A percentile compares a stretch with the other conserved stretches of the same genome.
Conservation (phyloP, 2,797 vertebrate genomes). For the Hipposideros larvatus region DNA sequence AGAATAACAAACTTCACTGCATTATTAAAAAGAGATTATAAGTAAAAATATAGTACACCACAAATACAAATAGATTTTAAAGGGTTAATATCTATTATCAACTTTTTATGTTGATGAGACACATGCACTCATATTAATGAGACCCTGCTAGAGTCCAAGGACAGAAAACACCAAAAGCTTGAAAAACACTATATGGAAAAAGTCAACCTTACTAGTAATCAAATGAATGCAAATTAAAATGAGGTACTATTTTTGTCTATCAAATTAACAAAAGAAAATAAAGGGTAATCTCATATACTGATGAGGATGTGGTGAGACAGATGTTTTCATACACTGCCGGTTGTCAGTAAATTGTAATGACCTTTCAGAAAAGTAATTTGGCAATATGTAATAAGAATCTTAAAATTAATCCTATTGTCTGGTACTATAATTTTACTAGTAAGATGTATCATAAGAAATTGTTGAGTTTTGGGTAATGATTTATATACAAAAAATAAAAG, state of each 20-base stretch:
- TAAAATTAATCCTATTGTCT: not conserved
- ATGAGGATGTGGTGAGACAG: conserved; percentile 75
- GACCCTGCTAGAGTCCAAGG: not conserved
- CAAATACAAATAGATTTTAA: not conserved
- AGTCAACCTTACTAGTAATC: conserved; percentile 62
- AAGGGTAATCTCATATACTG: conserved; percentile 42
- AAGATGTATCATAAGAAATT: not conserved
- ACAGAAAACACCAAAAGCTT: conserved; percentile 52
- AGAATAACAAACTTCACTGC: conserved; percentile 12
- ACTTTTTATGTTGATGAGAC: not conserved
- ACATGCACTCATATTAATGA: not conserved
- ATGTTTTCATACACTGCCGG: conserved; percentile 42
- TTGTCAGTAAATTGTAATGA: conserved; percentile 12
- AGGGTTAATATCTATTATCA: not conserved
- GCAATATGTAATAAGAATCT: not conserved
- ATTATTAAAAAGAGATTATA: conserved; percentile 20
- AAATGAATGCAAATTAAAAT: conserved; percentile 82
- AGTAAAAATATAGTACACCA: conserved; percentile 22
- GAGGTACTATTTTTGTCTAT: conserved; percentile 71
- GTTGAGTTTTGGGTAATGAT: not conserved
- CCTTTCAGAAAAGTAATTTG: conserved; percentile 46
- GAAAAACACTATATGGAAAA: conserved; percentile 55
- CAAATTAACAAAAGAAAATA: conserved; percentile 79
- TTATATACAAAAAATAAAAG: not conserved
- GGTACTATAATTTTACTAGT: not conserved